Evolutionary conservation across 1,140 invertebrate species (phyloP).

Genomic region (Vanessa atalanta): DNA sequence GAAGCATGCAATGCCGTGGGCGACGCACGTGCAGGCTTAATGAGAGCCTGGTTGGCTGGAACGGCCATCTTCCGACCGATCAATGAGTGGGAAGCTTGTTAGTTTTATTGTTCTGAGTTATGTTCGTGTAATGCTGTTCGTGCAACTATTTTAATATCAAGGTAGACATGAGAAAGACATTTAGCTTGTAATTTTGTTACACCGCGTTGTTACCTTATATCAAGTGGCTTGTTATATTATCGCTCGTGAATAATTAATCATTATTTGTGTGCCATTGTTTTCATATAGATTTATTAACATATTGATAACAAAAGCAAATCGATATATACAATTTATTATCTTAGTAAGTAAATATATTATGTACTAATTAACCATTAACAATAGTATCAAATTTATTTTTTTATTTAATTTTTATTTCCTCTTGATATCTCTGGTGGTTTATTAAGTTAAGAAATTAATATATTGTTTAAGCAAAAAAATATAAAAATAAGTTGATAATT

Average conservation of each 20-base stretch:
- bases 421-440: too few relatives aligned
- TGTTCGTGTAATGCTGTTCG: constrained; percentile 38
- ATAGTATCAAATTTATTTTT: too few relatives aligned
- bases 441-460: background rate
- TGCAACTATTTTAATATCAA: constrained; percentile 41
- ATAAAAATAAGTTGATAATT: background rate
- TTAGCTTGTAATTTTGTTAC: constrained; percentile 34
- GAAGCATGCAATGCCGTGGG: constrained; percentile 52
- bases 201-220: constrained; percentile 18
- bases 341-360: too few relatives aligned
- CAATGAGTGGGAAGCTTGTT: constrained; percentile 46
- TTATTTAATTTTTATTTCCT: too few relatives aligned
- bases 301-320: background rate
- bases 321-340: too few relatives aligned
- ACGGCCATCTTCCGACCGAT: constrained; percentile 58
- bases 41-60: constrained; percentile 49
- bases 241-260: background rate
- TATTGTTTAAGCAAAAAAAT: too few relatives aligned
- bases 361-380: too few relatives aligned
- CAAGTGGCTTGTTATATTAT: constrained; percentile 12
- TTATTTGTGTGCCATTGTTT: background rate
- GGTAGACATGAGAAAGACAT: constrained; percentile 31
- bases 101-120: constrained; percentile 43
- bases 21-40: constrained; percentile 71
- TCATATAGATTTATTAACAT: background rate